Evolutionary conservation across 2,888 invertebrate genomes (phyloP).

Genomic region (Gonocerus acuteangulatus): DNA sequence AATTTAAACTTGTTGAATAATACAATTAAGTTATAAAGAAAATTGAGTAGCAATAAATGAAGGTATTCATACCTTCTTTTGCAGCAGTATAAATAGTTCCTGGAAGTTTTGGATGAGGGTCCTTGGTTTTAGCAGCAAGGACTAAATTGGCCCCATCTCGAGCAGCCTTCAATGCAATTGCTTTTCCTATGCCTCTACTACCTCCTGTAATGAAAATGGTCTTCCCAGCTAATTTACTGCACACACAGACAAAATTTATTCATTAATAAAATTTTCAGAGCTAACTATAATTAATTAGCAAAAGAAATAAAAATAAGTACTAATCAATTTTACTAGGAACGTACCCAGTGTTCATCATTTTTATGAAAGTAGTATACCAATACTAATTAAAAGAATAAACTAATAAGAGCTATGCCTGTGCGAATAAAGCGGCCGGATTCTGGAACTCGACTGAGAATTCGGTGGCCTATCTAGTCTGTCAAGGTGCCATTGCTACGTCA

Average conservation of each 20-base stretch:
- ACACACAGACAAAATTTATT: conserved; percentile 26
- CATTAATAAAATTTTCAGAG: not conserved
- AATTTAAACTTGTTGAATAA: conserved; percentile 1
- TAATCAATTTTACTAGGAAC: not conserved
- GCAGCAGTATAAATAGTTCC: conserved; percentile 88
- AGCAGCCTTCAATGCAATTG: conserved; percentile 86
- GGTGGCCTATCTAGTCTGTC: too few species aligned
- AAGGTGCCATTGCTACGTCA: too few species aligned
- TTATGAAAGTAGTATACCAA: too few species aligned
- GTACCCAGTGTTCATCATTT: conserved; percentile 6
- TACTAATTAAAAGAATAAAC: too few species aligned
- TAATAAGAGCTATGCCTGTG: not conserved
- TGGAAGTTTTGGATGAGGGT: conserved; percentile 81
- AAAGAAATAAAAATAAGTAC: not conserved
- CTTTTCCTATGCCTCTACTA: conserved; percentile 92
- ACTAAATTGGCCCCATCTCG: conserved; percentile 87
- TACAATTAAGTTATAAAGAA: conserved; percentile 15
- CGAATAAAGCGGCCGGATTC: too few species aligned
- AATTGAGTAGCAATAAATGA: too few species aligned
- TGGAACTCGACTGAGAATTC: too few species aligned
- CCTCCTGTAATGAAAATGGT: conserved; percentile 94
- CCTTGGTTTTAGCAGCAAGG: conserved; percentile 84
- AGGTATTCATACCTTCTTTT: conserved; percentile 61
- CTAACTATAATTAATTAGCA: too few species aligned
- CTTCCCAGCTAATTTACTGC: conserved; percentile 69